Conservation (phyloP, 2,113 vertebrate genomes). For the Lycocorax pyrrhopterus region DNA sequence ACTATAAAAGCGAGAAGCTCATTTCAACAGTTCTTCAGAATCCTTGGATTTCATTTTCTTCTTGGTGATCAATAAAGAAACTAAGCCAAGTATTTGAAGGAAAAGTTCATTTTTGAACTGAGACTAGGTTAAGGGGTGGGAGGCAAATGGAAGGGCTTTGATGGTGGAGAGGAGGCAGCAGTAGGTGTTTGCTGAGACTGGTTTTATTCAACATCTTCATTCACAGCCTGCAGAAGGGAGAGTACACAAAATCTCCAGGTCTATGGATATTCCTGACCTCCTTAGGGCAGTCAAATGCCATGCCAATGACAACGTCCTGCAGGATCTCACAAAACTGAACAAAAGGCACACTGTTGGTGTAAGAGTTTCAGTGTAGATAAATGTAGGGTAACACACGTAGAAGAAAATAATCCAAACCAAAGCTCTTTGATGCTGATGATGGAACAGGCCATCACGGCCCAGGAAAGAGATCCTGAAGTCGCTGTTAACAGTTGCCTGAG, state of each 20-base stretch:
- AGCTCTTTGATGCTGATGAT: neutral
- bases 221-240: neutral
- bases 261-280: neutral
- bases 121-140: neutral
- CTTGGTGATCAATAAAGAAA: neutral
- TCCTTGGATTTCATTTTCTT: neutral
- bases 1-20: neutral
- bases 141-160: neutral
- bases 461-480: neutral
- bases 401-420: neutral
- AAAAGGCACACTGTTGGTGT: neutral
- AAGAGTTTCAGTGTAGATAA: neutral
- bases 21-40: neutral
- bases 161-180: neutral
- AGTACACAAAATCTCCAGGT: neutral
- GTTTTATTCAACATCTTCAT: neutral
- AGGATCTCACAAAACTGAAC: neutral
- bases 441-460: neutral
- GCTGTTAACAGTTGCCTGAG: neutral
- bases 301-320: neutral
- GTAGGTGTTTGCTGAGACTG: neutral
- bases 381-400: rapidly evolving
- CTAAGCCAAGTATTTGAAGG: neutral
- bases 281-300: neutral
- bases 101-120: neutral